phyloP scores from a whole-genome alignment of 2,113 vertebrate species.

The Apeltes quadracus region DNA sequence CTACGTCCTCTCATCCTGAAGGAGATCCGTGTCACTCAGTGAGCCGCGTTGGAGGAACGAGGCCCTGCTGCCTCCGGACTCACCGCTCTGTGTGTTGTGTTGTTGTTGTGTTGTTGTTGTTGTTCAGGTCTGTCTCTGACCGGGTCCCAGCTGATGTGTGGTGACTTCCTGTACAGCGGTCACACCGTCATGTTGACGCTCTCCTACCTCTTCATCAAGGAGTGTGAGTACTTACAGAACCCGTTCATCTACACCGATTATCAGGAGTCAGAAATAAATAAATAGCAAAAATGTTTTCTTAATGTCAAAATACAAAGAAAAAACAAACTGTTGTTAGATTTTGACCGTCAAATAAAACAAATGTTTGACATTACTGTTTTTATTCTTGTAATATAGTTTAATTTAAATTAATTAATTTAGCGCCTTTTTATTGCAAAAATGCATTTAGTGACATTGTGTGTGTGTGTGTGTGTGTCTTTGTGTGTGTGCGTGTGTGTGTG shows the following conservation, averaged over 20 bases:
- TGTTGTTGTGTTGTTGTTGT: not conserved
- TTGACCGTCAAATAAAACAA: not conserved
- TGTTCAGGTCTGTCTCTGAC: slow-evolving; percentile 63
- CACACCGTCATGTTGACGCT: slow-evolving; percentile 93
- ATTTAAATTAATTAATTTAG: too few species aligned
- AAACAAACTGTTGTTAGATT: not conserved
- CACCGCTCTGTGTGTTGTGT: not conserved
- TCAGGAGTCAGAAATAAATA: too few species aligned
- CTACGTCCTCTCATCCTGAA: too few species aligned
- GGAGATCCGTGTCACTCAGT: too few species aligned
- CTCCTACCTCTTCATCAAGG: slow-evolving; percentile 95
- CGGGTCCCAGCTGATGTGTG: slow-evolving; percentile 89
- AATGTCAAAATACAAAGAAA: not conserved
- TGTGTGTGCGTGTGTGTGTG: not conserved
- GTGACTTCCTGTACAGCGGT: slow-evolving; percentile 96
- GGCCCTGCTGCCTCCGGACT: not conserved
- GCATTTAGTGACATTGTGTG: not conserved
- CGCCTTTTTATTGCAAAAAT: too few species aligned
- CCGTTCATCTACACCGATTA: too few species aligned
- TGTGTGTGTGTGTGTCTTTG: too few species aligned
- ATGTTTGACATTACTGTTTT: not conserved
- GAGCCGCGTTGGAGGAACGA: too few species aligned
- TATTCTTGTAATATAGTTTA: too few species aligned
- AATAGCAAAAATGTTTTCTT: too few species aligned
- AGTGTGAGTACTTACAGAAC: slow-evolving; percentile 85